Evolutionary conservation across 2,888 invertebrate species (phyloP), one percentile per base, ranked within the genome.

Genomic region (Xestia c-nigrum): DNA sequence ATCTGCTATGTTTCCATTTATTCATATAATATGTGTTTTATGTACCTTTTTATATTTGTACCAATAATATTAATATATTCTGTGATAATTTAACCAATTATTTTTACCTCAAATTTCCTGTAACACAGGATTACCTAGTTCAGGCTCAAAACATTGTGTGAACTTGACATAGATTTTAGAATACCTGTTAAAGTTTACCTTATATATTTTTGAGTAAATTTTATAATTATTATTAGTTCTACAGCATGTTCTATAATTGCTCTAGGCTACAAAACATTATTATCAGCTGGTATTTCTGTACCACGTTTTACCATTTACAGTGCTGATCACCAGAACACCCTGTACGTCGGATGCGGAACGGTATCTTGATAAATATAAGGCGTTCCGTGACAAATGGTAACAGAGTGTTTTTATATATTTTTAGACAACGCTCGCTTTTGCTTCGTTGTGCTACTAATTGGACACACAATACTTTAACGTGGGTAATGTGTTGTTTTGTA

Each of bases 351-450:
- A 85, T 87, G 90, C 91, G 90, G 91, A 93, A 92, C 92, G 89
- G 90, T 92, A 95, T 96, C 96, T 94, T 96, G 96, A 96, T 96
- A 96, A 96, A 96, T 94, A 95, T 96, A 93, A 91, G 93, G 95
- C 93, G 94, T 93, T 89, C 94, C 92, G 94, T 96, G 96, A 96
- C 96, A 96, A 96, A 96, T 96, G 95, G 95, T 94, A 93, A 95
- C 94, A 92, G 95, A 94, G 94, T 96, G 96, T 95, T 96, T 96
- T 95, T 95, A 94, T 91, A 92, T 96, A 96, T 96, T 95, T 96
- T 96, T 96, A 95, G 96, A 93, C 91, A 82, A 90, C 90, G 84
- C 86, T 85, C 82, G 91, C 90, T 92, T 83, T 78, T 91, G 91
- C 91, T 90, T 91, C 64, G 73, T 89, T 85, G 78, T 85, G 86